These are phyloP conservation scores for Pampusana beccarii DNA, from an alignment of 2,113 vertebrate genomes.

Conservation along the genomic window DNA sequence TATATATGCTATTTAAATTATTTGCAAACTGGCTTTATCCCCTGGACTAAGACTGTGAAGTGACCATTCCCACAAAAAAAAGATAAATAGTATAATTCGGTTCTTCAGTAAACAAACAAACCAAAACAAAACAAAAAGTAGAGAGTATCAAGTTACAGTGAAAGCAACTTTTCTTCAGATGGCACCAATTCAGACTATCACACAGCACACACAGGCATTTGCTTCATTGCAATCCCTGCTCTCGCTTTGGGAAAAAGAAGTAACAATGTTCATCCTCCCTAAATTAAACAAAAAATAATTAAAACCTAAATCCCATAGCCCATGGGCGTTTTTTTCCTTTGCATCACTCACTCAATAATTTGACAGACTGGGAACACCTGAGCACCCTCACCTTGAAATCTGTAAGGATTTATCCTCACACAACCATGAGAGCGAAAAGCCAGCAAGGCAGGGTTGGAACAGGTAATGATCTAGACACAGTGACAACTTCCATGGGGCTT, in stretches of 20 bases:
- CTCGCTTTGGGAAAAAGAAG: not conserved
- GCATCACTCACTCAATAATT: not conserved
- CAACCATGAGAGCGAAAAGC: not conserved
- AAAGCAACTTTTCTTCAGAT: not conserved
- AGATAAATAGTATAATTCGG: not conserved
- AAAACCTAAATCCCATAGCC: not conserved
- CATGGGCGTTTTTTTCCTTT: not conserved
- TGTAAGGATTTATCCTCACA: not conserved
- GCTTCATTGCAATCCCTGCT: not conserved
- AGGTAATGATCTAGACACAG: fast-evolving
- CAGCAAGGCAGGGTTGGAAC: not conserved
- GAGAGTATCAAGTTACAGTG: not conserved
- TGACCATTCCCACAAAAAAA: not conserved
- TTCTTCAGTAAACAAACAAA: not conserved
- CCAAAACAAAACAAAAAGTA: not conserved
- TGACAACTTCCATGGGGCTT: not conserved
- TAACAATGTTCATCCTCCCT: not conserved
- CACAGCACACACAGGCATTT: not conserved
- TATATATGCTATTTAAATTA: not conserved
- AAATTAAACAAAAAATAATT: not conserved
- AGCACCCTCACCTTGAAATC: not conserved
- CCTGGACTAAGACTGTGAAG: not conserved
- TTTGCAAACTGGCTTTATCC: not conserved
- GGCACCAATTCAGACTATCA: not conserved
- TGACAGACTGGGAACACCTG: not conserved